phyloP scores from a whole-genome alignment of 2,113 vertebrate species.

The Pipra filicauda region DNA sequence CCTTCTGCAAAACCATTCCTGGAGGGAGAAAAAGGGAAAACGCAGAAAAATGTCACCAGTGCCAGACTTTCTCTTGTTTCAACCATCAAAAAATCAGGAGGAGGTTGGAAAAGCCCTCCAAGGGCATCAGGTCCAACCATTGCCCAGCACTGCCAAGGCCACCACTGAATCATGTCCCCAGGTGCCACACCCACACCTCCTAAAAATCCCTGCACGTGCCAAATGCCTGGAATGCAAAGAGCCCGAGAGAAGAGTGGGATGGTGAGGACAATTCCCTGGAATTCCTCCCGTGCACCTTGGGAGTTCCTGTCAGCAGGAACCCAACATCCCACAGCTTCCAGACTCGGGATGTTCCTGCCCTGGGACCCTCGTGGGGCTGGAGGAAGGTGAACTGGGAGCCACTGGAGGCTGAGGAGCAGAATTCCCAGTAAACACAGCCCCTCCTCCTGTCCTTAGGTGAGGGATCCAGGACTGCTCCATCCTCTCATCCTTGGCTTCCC shows the following conservation, averaged over 20 bases:
- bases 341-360: not conserved
- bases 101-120: not conserved
- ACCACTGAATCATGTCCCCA: not conserved
- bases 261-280: not conserved
- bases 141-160: not conserved
- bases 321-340: not conserved
- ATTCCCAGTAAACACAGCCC: not conserved
- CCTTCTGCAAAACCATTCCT: not conserved
- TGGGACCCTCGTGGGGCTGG: not conserved
- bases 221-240: not conserved
- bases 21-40: not conserved
- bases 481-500: not conserved
- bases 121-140: not conserved
- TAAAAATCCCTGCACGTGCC: not conserved
- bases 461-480: not conserved
- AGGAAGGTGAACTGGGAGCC: not conserved
- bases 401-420: not conserved
- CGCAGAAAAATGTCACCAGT: accelerated
- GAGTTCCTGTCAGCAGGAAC: not conserved
- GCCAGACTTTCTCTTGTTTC: not conserved
- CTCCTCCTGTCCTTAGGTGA: not conserved
- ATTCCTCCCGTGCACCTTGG: not conserved
- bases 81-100: not conserved
- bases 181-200: not conserved
- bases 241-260: not conserved